phyloP scores from a whole-genome alignment of 2,888 invertebrate genomes.

The Podabrus alpinus region DNA sequence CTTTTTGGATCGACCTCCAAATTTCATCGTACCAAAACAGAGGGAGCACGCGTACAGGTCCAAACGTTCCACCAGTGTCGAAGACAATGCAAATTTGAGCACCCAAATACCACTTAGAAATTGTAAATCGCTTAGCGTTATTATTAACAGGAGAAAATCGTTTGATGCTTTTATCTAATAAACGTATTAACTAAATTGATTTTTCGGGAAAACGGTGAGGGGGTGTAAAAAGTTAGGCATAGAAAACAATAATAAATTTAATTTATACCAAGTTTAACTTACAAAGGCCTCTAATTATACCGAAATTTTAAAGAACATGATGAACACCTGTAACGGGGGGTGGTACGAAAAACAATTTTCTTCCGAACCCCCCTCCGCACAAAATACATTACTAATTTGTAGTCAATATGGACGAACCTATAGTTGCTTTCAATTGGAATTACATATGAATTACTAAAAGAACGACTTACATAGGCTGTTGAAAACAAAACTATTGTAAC shows the following conservation, averaged over 20 bases:
- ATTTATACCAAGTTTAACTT: not conserved
- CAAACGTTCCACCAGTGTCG: conserved; percentile 47
- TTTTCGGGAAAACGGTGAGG: not conserved
- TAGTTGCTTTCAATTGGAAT: too few relatives aligned
- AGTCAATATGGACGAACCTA: not conserved
- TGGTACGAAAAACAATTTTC: too few relatives aligned
- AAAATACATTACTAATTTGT: not conserved
- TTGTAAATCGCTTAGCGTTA: conserved; percentile 30
- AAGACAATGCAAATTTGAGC: conserved; percentile 32
- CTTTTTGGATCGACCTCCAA: conserved; percentile 60
- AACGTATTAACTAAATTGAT: not conserved
- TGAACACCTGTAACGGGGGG: not conserved
- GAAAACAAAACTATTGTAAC: too few relatives aligned
- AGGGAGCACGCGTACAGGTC: conserved; percentile 44
- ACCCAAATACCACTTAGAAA: conserved; percentile 16
- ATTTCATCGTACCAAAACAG: conserved; percentile 34
- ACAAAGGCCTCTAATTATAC: conserved; percentile 1
- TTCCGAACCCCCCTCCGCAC: not conserved
- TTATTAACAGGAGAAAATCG: not conserved
- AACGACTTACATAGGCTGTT: too few relatives aligned
- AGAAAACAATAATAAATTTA: not conserved
- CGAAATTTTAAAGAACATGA: not conserved
- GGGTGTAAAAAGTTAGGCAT: not conserved
- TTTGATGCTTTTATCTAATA: not conserved
- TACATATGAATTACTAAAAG: too few relatives aligned